These are phyloP conservation scores for Tenthredo mesomela DNA, from an alignment of 2,888 invertebrate species.

Conservation along the genomic window DNA sequence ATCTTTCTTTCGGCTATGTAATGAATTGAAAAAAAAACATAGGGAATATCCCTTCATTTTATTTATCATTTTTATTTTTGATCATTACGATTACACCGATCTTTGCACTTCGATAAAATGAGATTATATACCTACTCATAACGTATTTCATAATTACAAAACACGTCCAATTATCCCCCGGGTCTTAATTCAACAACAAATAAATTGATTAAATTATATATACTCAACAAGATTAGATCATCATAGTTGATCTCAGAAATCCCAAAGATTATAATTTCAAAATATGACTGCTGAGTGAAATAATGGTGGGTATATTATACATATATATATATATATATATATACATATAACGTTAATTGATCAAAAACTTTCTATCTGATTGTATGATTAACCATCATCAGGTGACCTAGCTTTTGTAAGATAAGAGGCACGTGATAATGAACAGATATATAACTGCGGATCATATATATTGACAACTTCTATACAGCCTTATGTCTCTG, in stretches of 20 bases:
- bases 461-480: conserved; percentile 3
- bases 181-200: neutral
- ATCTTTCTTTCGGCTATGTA: neutral
- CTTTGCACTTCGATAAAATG: neutral
- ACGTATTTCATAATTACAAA: neutral
- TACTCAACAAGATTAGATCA: conserved; percentile 5
- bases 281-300: neutral
- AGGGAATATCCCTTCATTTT: neutral
- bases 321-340: neutral
- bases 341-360: neutral
- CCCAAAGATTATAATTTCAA: neutral
- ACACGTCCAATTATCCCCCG: neutral
- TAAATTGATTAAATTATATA: conserved; percentile 5
- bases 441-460: conserved; percentile 25
- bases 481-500: neutral
- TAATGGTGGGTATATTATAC: too few species aligned
- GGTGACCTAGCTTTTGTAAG: conserved; percentile 18
- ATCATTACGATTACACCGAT: neutral
- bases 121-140: neutral
- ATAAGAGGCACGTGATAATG: conserved; percentile 39
- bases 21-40: neutral
- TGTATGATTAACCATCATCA: conserved; percentile 25
- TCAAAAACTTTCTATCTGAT: conserved; percentile 28
- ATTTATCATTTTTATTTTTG: neutral
- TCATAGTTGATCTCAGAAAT: neutral